Percentiles rank a stretch among this genome's conserved stretches.
Evolutionary conservation across 1,140 invertebrate species (phyloP).

Genomic region (Drosophila persimilis): DNA sequence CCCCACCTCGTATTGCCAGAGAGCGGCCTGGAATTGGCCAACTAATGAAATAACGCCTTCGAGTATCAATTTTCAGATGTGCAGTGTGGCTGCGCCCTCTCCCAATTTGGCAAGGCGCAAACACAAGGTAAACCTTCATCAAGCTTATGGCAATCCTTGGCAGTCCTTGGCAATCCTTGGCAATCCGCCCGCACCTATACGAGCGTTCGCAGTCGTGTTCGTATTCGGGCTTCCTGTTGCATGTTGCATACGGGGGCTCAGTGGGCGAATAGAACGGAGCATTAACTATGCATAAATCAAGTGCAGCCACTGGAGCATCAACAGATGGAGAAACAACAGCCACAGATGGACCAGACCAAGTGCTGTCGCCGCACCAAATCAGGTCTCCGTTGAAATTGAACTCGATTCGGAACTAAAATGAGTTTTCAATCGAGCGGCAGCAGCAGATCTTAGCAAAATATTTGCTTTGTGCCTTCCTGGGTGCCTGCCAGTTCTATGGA

Average conservation of each 20-base stretch:
- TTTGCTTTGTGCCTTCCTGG: conserved; percentile 7
- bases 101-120: conserved; percentile 79
- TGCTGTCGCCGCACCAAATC: no score
- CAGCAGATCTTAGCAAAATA: conserved; percentile 8
- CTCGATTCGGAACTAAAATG: conserved; percentile 12
- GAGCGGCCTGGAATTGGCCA: conserved; percentile 5
- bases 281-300: conserved; percentile 64
- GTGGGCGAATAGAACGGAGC: neutral
- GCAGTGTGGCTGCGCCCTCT: conserved; percentile 78
- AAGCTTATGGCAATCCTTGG: conserved; percentile 1
- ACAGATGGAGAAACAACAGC: no score
- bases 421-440: no score
- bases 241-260: conserved; percentile 15
- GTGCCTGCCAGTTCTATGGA: no score
- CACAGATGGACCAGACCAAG: no score
- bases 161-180: conserved; percentile 6
- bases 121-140: conserved; percentile 56
- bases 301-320: conserved; percentile 14
- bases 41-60: conserved; percentile 64
- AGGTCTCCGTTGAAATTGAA: conserved; percentile 18
- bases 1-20: conserved; percentile 16
- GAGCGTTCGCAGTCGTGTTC: no score
- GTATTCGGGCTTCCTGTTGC: conserved; percentile 31
- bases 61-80: conserved; percentile 77
- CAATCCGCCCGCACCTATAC: conserved; percentile 31